Base-by-base conservation (phyloP, 1,140 invertebrate genomes). In the Drosophila virilis region DNA sequence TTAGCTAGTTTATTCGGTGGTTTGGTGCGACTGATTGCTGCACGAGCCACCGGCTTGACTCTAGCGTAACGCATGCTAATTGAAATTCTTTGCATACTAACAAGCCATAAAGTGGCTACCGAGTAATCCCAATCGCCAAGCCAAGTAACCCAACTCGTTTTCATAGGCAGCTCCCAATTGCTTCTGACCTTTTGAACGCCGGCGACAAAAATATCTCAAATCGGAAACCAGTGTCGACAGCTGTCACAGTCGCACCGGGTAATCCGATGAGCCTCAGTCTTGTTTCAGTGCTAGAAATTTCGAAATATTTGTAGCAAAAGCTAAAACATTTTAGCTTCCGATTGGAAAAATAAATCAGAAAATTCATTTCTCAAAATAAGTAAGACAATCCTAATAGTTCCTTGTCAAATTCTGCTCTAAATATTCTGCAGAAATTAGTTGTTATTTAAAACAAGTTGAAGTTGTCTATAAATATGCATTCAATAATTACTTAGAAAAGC, bases 11-110 rank as follows among this genome's bases (percentile, higher is more conserved):
- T 58, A 80, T 84, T 69, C 50, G 61, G 72, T 80, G 50, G 67
- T 67, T 67, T 13, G 43, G 10, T 13, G 57, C 42, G 42, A 33
- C 38, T 17, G 22, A 42, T 46, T 17, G 28, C 43, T 58, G 43
- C 13, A 42, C 50, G 38, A 46, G 50, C 45, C 33, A 62, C 58
- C 17, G 17, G 8, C n/a, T 8, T 13, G 7, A 58, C 17, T 8
- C 54, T 52, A 22, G 22, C 22, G 22, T 22, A 22, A 22, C 22
- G 22, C 22, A 22, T 40, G 37, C 32, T 37, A 73, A 57, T 78
- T 54, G 50, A 68, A 75, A 80, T 84, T 84, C 69, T 75, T 80
- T 89, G 84, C 80, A 88, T 89, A 80, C 84, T 88, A 88, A 88
- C 84, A 84, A 88, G 84, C 43, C 64, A 65, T 77, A 74, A 60